phyloP scores from a whole-genome alignment of 2,888 invertebrate species.

The Monoplex corrugatus region DNA sequence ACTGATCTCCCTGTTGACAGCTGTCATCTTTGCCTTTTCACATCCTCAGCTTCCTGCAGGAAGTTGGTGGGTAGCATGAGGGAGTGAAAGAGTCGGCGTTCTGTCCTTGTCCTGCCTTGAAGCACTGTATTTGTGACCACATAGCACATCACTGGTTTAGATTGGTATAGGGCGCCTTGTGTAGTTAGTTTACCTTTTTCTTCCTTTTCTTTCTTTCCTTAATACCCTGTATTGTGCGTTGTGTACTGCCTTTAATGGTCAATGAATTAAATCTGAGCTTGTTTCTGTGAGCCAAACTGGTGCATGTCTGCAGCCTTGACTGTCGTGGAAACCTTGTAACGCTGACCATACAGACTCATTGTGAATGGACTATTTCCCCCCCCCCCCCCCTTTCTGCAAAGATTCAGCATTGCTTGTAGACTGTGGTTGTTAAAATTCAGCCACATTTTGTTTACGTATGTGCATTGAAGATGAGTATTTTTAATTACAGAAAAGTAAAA shows the following conservation, averaged over 20 bases:
- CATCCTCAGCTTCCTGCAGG: no score
- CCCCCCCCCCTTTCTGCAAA: no score
- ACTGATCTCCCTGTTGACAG: background rate
- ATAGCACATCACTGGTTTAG: slow-evolving; percentile 47
- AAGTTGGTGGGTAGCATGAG: no score
- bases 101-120: background rate
- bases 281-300: slow-evolving; percentile 6
- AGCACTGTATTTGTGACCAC: slow-evolving; percentile 13
- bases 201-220: slow-evolving; percentile 4
- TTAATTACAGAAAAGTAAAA: no score
- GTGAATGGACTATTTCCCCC: no score
- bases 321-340: slow-evolving; percentile 28
- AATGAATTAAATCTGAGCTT: background rate
- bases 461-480: no score
- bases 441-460: no score
- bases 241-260: slow-evolving; percentile 18
- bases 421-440: no score
- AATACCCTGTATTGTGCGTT: background rate
- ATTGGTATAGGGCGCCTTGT: slow-evolving; percentile 45
- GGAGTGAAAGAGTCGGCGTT: background rate
- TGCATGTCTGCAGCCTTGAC: slow-evolving; percentile 30
- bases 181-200: background rate
- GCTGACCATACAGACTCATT: no score
- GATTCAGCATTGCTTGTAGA: no score
- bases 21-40: no score